A percentile compares a stretch with the other conserved stretches of the same genome.
Evolutionary conservation across 2,797 vertebrate species (phyloP).

Genomic region (Remorina albescens): DNA sequence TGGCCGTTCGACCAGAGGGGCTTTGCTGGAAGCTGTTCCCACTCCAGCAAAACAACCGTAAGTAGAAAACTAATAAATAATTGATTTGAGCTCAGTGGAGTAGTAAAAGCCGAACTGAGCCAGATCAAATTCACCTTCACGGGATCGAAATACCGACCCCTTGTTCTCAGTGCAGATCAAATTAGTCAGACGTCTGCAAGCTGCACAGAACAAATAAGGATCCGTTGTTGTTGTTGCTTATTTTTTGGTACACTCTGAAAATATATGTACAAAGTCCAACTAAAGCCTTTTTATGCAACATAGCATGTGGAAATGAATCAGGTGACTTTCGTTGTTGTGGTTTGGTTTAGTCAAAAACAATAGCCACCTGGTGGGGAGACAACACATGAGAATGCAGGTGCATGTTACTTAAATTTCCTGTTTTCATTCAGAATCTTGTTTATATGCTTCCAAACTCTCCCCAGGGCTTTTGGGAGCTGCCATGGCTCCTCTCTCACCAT

Average conservation of each 20-base stretch:
- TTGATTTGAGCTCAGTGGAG: constrained; percentile 61
- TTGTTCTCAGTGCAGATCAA: constrained; percentile 52
- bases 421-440: constrained; percentile 13
- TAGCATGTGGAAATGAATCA: not conserved
- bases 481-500: constrained; percentile 58
- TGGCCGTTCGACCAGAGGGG: constrained; percentile 46
- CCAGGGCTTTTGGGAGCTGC: constrained; percentile 68
- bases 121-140: constrained; percentile 68
- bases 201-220: constrained; percentile 39
- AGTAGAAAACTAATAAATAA: constrained; percentile 77
- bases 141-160: constrained; percentile 61
- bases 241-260: constrained; percentile 8
- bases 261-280: not conserved
- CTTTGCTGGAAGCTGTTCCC: constrained; percentile 54
- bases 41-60: constrained; percentile 72
- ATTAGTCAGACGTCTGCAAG: constrained; percentile 48
- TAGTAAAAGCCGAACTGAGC: constrained; percentile 52
- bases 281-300: not conserved
- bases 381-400: not conserved
- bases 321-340: not conserved
- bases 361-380: not conserved
- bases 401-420: not conserved
- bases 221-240: constrained; percentile 33
- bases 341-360: not conserved
- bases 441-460: constrained; percentile 32